Evolutionary conservation across 2,113 vertebrate species (phyloP), one percentile per base, ranked within the genome.

Genomic region (Pleuronectes platessa): DNA sequence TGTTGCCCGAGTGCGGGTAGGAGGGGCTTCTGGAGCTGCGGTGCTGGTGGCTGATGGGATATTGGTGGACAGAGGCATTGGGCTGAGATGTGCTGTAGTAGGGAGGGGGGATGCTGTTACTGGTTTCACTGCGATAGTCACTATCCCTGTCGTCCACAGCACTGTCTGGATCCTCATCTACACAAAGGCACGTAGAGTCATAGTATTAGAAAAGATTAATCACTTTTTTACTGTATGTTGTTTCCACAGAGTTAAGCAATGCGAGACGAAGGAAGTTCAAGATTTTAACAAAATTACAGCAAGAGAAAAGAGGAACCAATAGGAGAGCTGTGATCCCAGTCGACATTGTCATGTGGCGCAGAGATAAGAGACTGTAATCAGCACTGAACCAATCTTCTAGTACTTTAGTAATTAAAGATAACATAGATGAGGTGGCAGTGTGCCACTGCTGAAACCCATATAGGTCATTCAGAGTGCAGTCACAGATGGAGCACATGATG

Each of bases 111-210:
- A 98, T 97, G 93, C 98, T 99, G 90, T 97, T 98, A 92, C 98
- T 99, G 15, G 98, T 98, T 93, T 99, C 98, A 0, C 98, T 99
- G 87, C 98, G 97, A 62, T 99, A 99, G 87, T 99, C 98, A 0
- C 98, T 99, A 93, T 99, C 98, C 17, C 98, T 90, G 87, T 99
- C 98, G 0, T 99, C 98, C 92, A 99, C 96, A 0, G 95, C 97
- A 4, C 98, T 99, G 92, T 99, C 98, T 0, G 96, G 96, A 88
- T 99, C 98, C 10, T 99, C 98, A 0, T 97, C 98, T 94, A 45
- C 45, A 79, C 10, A 63, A 27, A 68, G 24, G 37, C 18, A 76
- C 56, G 64, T 5, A 21, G 14, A 73, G 3, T 58, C 18, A 61
- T 10, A 15, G 2, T 0, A 58, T 18, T 40, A 62, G 21, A 67